phyloP scores from a whole-genome alignment of 2,888 invertebrate genomes.

The Nymphalis polychloros region DNA sequence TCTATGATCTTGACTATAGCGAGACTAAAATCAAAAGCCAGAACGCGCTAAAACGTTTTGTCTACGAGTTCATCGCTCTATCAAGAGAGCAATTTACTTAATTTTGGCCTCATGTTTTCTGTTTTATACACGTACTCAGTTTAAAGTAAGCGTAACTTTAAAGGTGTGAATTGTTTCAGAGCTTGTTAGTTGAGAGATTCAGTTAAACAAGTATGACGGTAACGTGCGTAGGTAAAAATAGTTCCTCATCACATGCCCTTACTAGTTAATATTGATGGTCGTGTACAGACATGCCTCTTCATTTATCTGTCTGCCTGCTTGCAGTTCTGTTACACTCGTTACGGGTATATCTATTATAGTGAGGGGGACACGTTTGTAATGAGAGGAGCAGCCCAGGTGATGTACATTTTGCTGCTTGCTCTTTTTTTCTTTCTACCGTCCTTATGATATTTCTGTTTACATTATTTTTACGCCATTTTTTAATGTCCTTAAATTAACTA shows the following conservation, averaged over 20 bases:
- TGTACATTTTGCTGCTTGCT: too few relatives aligned
- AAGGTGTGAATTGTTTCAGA: constrained; percentile 43
- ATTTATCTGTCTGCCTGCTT: not conserved
- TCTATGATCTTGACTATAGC: constrained; percentile 23
- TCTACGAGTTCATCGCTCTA: constrained; percentile 35
- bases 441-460: too few relatives aligned
- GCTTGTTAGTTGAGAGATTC: constrained; percentile 43
- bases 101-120: constrained; percentile 19
- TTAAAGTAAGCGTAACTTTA: constrained; percentile 38
- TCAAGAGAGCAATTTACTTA: constrained; percentile 28
- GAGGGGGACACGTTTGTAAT: not conserved
- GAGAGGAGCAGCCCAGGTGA: too few relatives aligned
- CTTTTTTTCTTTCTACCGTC: too few relatives aligned
- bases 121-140: constrained; percentile 33
- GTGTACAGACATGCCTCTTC: constrained; percentile 51
- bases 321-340: constrained; percentile 36
- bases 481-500: too few relatives aligned
- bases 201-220: constrained; percentile 42
- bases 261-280: constrained; percentile 46
- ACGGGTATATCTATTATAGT: constrained; percentile 12
- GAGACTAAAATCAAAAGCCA: constrained; percentile 33
- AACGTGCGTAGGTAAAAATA: constrained; percentile 56
- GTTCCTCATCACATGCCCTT: constrained; percentile 61
- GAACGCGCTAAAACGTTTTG: constrained; percentile 31
- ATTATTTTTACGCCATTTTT: too few relatives aligned